Base-by-base conservation (phyloP, 2,113 vertebrate genomes). In the Tachysurus vachellii region DNA sequence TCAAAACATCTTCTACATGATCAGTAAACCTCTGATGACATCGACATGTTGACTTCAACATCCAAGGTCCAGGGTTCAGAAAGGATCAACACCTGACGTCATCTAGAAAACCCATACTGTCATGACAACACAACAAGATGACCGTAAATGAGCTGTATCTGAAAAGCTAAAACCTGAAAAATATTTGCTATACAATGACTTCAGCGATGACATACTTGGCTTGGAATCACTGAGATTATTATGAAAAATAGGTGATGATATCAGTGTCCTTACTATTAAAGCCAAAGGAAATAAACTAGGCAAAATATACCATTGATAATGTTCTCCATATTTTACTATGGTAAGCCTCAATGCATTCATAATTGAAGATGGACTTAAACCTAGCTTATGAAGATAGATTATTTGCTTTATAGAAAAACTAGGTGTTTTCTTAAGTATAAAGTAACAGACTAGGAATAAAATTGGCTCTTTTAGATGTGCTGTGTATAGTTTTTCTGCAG, bases 111-210 rank as follows among this genome's bases (percentile, higher is more conserved):
- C 28, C 59, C 44, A 28, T 13, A 28, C 76, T 54, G 61, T 64
- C 62, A 86, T 80, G 85, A 86, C 85, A 80, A 80, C 62, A 36
- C 47, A 85, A 86, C 59, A 86, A 70, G 85, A 44, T 47, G 19
- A 68, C n/a, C 26, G 47, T 61, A 80, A 86, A 80, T 80, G 28
- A 56, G 53, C n/a, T 68, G 42, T 80, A 57, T 62, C n/a, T 21
- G 47, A n/a, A 68, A 79, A 54, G 26, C n/a, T 66, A 12, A 54
- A 80, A 80, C 26, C 59, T 79, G 84, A 86, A 61, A 85, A 68
- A 17, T 1, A 62, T 77, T 66, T 77, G 71, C 16, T 79, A 47
- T 64, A 31, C n/a, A 7, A 21, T 86, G 47, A 66, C 44, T 79
- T 66, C 44, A 80, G 17, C 47, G 17, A 56, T 86, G 75, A 80